A percentile compares a stretch with the other conserved stretches of the same genome.
These are phyloP conservation scores for Meloe dianella DNA, from an alignment of 2,888 invertebrate genomes.

Conservation along the genomic window DNA sequence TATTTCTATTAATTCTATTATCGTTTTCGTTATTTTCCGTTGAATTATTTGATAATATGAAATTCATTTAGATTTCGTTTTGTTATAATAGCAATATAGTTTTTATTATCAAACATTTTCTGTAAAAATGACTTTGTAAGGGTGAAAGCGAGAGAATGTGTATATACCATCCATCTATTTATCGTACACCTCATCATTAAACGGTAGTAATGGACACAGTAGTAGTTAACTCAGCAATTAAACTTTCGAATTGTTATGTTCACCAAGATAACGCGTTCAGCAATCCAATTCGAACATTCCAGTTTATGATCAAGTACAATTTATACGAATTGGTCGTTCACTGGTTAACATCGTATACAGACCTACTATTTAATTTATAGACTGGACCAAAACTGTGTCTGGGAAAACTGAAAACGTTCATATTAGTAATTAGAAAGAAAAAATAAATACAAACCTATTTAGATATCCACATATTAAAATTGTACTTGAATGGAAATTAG, in stretches of 20 bases:
- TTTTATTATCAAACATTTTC: constrained; percentile 6
- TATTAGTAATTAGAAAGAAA: not conserved
- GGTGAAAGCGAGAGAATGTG: not conserved
- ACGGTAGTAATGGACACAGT: constrained; percentile 52
- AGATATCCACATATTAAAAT: not conserved
- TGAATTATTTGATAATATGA: constrained; percentile 8
- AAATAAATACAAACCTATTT: not conserved
- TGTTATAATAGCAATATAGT: not conserved
- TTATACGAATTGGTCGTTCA: constrained; percentile 48
- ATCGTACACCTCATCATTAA: constrained; percentile 51
- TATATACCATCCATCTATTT: constrained; percentile 4
- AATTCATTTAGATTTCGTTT: not conserved
- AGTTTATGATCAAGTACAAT: constrained; percentile 56
- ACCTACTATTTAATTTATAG: constrained; percentile 36
- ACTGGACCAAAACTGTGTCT: constrained; percentile 34
- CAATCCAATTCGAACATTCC: constrained; percentile 53
- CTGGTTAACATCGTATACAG: constrained; percentile 26
- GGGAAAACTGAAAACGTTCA: not conserved
- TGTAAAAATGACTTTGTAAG: not conserved
- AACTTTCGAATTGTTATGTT: constrained; percentile 56
- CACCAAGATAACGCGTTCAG: constrained; percentile 51
- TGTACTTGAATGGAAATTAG: not conserved
- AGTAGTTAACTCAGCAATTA: constrained; percentile 57
- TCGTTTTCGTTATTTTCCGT: not conserved
- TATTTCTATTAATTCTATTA: not conserved